A percentile compares a stretch with the other conserved stretches of the same genome.
These are phyloP conservation scores for Bugulina stolonifera DNA, from an alignment of 2,888 invertebrate genomes.

Conservation along the genomic window DNA sequence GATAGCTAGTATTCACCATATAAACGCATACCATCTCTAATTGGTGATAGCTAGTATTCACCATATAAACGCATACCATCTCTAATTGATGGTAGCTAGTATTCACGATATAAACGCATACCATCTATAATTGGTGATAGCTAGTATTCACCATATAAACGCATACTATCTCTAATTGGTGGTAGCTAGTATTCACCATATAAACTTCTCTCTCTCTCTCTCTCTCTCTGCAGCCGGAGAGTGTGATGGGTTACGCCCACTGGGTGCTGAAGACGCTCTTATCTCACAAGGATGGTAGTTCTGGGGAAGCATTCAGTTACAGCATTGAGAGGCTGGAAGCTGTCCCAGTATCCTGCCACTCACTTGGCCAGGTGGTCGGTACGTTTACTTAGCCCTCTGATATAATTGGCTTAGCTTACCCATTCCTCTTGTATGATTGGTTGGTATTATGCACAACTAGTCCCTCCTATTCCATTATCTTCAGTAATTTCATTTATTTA, in stretches of 20 bases:
- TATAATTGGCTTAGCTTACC: no score
- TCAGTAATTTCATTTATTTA: slow-evolving; percentile 57
- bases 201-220: neutral
- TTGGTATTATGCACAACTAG: neutral
- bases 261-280: slow-evolving; percentile 71
- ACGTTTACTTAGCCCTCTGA: no score
- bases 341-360: slow-evolving; percentile 70
- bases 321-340: slow-evolving; percentile 75
- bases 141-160: no score
- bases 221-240: slow-evolving; percentile 59
- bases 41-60: no score
- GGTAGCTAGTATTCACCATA: no score
- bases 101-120: no score
- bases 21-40: no score
- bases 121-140: no score
- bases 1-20: no score
- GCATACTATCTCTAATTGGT: no score
- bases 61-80: no score
- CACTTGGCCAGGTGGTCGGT: slow-evolving; percentile 70
- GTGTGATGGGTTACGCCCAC: slow-evolving; percentile 75
- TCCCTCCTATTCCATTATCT: neutral
- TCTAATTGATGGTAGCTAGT: no score
- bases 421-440: neutral
- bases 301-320: slow-evolving; percentile 63
- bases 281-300: slow-evolving; percentile 56